Evolutionary conservation across 1,140 invertebrate species (phyloP), one percentile per base, ranked within the genome.

Genomic region (Drosophila kohkoa): DNA sequence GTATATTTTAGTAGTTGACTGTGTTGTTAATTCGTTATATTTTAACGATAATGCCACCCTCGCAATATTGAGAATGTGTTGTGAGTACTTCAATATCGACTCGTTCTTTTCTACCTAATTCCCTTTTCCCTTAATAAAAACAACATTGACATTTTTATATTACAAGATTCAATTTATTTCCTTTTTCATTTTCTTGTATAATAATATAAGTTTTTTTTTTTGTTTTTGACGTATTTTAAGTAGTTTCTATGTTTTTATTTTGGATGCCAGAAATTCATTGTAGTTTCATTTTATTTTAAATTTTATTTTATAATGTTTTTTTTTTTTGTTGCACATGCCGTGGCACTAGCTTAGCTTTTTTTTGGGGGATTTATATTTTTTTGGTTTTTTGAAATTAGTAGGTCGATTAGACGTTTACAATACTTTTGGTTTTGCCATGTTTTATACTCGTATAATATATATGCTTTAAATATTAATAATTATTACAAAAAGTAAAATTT

Each of bases 81-180:
- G 20, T 20, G 20, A 20, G 2, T 20, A 20, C 3, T 20, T 20
- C 20, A 3, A 20, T 32, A 32, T 38, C 7, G 7, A n/a, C n/a
- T n/a, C n/a, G n/a, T n/a, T n/a, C n/a, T n/a, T n/a, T n/a, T n/a
- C n/a, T n/a, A n/a, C n/a, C n/a, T n/a, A n/a, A n/a, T n/a, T n/a
- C n/a, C n/a, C 15, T 15, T 10, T 10, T 2, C 3, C 41, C 7
- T 13, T 13, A 13, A 1, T 13, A 38, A 38, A 38, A 38, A 3
- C 6, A 10, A 43, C n/a, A 43, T 13, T 43, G 5, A 2, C 51
- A 13, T 51, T 66, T 82, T 72, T 92, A 91, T 92, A 92, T 92
- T 92, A 92, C 90, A 92, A 92, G 90, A 92, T 91, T 90, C 90
- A 92, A 90, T 92, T 92, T 92, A 91, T 92, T 88, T 90, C 75